Evolutionary conservation across 2,888 invertebrate genomes (phyloP).

Genomic region (Netelia inedita): DNA sequence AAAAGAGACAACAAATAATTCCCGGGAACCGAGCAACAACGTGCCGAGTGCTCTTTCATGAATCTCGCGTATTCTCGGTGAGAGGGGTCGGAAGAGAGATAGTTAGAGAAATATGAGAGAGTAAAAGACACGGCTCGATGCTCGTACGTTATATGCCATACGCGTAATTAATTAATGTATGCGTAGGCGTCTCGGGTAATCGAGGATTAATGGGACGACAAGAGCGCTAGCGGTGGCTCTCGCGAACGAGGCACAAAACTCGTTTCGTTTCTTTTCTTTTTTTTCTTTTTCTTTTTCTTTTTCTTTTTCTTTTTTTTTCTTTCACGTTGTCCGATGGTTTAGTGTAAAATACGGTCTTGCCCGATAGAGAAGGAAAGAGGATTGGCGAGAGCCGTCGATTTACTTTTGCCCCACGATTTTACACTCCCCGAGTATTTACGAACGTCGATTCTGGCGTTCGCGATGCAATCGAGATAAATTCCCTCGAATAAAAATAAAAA

Average conservation of each 20-base stretch:
- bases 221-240: slow-evolving; percentile 43
- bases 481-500: background rate
- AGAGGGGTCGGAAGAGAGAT: background rate
- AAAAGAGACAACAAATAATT: background rate
- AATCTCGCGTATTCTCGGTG: background rate
- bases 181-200: slow-evolving; percentile 62
- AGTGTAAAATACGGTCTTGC: background rate
- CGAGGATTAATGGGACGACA: slow-evolving; percentile 59
- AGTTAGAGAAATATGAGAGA: background rate
- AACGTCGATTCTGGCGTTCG: background rate
- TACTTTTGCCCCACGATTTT: background rate
- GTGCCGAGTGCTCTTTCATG: too few relatives aligned
- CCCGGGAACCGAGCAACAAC: background rate
- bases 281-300: slow-evolving; percentile 1
- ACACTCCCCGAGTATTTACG: background rate
- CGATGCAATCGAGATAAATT: background rate
- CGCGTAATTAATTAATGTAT: slow-evolving; percentile 62
- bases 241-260: slow-evolving; percentile 33
- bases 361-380: background rate
- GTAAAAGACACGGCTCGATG: slow-evolving; percentile 30
- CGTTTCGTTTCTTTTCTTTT: slow-evolving; percentile 27
- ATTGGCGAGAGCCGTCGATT: background rate
- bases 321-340: background rate
- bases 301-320: slow-evolving; percentile 8
- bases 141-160: slow-evolving; percentile 38